Conservation (phyloP, 2,888 invertebrate genomes). For the Epinotia brunnichana region DNA sequence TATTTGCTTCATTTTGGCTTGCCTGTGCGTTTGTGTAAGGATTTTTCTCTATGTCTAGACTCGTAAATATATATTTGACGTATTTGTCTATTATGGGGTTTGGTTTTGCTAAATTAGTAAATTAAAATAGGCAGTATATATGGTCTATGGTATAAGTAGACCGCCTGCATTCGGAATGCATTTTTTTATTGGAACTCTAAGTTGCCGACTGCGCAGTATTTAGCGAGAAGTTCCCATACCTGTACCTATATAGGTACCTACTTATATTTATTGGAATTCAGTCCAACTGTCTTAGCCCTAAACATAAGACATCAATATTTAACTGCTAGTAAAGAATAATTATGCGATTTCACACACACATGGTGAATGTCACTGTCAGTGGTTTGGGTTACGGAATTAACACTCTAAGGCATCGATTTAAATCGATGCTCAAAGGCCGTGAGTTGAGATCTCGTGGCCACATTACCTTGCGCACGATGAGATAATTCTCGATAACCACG, state of each 20-base stretch:
- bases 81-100: background rate
- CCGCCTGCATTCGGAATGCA: background rate
- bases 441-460: slow-evolving; percentile 19
- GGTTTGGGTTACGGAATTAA: slow-evolving; percentile 16
- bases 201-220: too few relatives aligned
- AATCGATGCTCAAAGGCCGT: too few relatives aligned
- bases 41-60: background rate
- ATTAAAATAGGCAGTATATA: too few relatives aligned
- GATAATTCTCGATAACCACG: slow-evolving; percentile 10
- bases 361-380: slow-evolving; percentile 38
- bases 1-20: background rate
- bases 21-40: background rate
- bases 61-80: background rate
- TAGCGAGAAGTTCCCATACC: too few relatives aligned
- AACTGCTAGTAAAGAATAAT: background rate
- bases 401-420: too few relatives aligned
- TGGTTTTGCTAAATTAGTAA: background rate
- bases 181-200: background rate
- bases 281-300: too few relatives aligned
- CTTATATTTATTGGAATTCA: too few relatives aligned
- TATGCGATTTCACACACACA: slow-evolving; percentile 22
- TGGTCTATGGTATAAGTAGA: too few relatives aligned
- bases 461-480: slow-evolving; percentile 19
- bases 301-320: background rate
- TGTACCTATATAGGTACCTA: too few relatives aligned